Percentiles rank a stretch among this genome's conserved stretches.
Evolutionary conservation across 2,888 invertebrate genomes (phyloP).

Genomic region (Gasteruption jaculator): DNA sequence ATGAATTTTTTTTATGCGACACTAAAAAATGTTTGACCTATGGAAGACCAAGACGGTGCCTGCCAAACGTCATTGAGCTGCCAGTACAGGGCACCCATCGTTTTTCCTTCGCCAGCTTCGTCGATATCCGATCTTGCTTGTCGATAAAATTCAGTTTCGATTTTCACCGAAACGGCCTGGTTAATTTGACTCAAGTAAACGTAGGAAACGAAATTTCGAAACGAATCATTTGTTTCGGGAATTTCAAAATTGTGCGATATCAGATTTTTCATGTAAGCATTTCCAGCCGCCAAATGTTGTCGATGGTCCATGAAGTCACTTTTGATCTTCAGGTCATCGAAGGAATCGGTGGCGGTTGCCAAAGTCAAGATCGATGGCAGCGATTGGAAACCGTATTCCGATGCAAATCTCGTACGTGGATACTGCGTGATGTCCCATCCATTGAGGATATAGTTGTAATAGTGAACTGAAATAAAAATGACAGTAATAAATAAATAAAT

Average conservation of each 20-base stretch:
- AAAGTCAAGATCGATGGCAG: constrained; percentile 72
- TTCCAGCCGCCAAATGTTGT: constrained; percentile 82
- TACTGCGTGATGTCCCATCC: constrained; percentile 77
- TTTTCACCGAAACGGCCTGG: constrained; percentile 85
- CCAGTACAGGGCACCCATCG: constrained; percentile 98
- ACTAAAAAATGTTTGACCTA: constrained; percentile 56
- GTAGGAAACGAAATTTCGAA: constrained; percentile 62
- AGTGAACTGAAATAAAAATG: constrained; percentile 64
- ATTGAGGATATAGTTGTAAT: constrained; percentile 79
- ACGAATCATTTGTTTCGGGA: constrained; percentile 53
- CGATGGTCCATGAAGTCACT: constrained; percentile 70
- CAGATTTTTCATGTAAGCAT: constrained; percentile 59
- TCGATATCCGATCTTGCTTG: constrained; percentile 55
- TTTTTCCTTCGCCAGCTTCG: constrained; percentile 61
- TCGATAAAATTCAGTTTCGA: constrained; percentile 80
- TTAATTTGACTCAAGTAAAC: constrained; percentile 83
- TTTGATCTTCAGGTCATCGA: constrained; percentile 54
- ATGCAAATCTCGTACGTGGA: constrained; percentile 81
- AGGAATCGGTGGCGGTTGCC: constrained; percentile 56
- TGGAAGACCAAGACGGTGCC: constrained; percentile 92
- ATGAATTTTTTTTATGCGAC: too few species aligned
- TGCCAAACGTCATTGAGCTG: constrained; percentile 98
- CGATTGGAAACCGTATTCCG: constrained; percentile 95
- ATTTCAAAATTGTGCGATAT: constrained; percentile 64
- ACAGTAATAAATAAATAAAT: constrained; percentile 11